Evolutionary conservation across 2,888 invertebrate species (phyloP).

Genomic region (Drosophila koepferae): DNA sequence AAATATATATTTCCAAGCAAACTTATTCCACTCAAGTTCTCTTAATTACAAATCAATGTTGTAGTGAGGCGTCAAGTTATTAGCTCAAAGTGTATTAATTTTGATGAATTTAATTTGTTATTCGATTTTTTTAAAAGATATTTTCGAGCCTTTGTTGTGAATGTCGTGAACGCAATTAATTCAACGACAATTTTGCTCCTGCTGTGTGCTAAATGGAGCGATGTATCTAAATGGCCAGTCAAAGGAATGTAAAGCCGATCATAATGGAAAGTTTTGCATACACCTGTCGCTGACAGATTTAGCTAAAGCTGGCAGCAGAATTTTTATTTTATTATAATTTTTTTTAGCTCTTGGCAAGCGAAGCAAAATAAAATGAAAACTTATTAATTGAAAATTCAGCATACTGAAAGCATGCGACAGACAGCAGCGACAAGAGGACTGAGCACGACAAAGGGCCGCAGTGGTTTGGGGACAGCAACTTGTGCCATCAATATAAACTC

Average conservation of each 20-base stretch:
- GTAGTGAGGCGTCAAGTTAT: not conserved
- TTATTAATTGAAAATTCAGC: constrained; percentile 72
- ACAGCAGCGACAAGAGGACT: not conserved
- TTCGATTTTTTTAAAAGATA: not conserved
- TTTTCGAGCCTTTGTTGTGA: not conserved
- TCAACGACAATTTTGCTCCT: constrained; percentile 1
- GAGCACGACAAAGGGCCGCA: not conserved
- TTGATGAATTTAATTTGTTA: not conserved
- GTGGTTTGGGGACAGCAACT: constrained; percentile 35
- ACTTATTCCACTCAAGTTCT: not conserved
- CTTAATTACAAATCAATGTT: not conserved
- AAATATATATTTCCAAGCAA: not conserved
- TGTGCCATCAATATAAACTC: constrained; percentile 63
- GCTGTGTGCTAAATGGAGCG: constrained; percentile 15
- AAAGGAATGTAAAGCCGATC: constrained; percentile 17
- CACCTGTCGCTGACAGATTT: constrained; percentile 69
- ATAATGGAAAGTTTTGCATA: constrained; percentile 41
- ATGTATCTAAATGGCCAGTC: constrained; percentile 23
- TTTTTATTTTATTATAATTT: not conserved
- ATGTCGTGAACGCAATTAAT: constrained; percentile 1
- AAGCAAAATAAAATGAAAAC: constrained; percentile 53
- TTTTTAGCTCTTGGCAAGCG: not conserved
- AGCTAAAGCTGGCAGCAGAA: constrained; percentile 32
- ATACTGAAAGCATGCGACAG: constrained; percentile 22
- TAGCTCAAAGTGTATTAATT: not conserved